phyloP scores from a whole-genome alignment of 1,140 invertebrate genomes.

The Pachyrhynchus sulphureomaculatus region DNA sequence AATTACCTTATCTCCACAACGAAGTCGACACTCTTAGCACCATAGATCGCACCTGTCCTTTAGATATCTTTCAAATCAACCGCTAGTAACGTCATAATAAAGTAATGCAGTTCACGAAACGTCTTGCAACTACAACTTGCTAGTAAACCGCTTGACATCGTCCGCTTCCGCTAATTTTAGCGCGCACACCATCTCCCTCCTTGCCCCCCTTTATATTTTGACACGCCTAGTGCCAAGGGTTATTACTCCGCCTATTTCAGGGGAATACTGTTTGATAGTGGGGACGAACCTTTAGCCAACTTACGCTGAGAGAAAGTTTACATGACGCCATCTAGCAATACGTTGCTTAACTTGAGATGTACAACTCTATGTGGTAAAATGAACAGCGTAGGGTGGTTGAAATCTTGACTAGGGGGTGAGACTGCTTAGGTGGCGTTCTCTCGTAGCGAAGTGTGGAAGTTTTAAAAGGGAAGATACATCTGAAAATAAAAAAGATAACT shows the following conservation, averaged over 20 bases:
- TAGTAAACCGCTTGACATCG: constrained; percentile 1
- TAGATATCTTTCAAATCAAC: not conserved
- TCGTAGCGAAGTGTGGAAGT: not conserved
- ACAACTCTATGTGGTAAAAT: not conserved
- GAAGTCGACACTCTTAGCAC: not conserved
- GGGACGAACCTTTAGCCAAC: not conserved
- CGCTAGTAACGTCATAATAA: not conserved
- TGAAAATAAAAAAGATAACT: too few species aligned
- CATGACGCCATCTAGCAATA: constrained; percentile 8
- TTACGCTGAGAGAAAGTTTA: not conserved
- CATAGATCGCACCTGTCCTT: not conserved
- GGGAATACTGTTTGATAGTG: constrained; percentile 5
- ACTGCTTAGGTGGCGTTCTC: not conserved
- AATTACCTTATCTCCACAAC: not conserved
- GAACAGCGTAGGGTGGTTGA: not conserved
- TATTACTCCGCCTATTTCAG: constrained; percentile 8
- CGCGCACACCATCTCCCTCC: constrained; percentile 9
- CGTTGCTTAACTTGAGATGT: too few species aligned
- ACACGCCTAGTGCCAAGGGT: constrained; percentile 13
- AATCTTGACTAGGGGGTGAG: not conserved
- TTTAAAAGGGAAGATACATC: too few species aligned
- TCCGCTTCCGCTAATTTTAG: constrained; percentile 15
- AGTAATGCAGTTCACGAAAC: constrained; percentile 8
- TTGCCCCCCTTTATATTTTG: not conserved
- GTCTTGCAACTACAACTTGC: constrained; percentile 8